Conservation (phyloP, 1,140 invertebrate species). For the Drosophila pachea region DNA sequence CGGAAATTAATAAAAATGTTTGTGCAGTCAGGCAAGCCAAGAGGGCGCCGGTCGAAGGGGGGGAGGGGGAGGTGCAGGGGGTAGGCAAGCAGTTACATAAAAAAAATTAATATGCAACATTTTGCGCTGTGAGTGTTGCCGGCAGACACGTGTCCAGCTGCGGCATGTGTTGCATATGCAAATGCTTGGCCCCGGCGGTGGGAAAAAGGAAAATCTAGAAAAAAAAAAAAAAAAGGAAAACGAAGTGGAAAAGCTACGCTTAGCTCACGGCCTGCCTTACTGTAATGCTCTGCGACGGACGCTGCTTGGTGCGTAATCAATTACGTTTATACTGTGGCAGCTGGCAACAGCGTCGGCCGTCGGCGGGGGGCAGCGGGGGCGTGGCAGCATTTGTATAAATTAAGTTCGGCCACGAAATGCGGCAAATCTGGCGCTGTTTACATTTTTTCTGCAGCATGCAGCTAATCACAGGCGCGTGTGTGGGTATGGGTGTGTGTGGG, state of each 20-base stretch:
- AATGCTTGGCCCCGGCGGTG: constrained; percentile 37
- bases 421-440: constrained; percentile 15
- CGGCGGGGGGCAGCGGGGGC: too few relatives aligned
- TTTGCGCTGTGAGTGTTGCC: constrained; percentile 48
- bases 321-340: constrained; percentile 48
- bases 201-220: neutral
- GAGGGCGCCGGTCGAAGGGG: too few relatives aligned
- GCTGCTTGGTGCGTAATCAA: constrained; percentile 49
- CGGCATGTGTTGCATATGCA: constrained; percentile 61
- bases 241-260: neutral
- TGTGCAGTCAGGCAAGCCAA: constrained; percentile 1
- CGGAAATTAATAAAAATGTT: constrained; percentile 68
- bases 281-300: constrained; percentile 21
- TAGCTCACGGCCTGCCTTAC: constrained; percentile 16
- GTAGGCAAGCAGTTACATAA: constrained; percentile 45
- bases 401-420: constrained; percentile 35
- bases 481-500: neutral
- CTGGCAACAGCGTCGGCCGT: constrained; percentile 31
- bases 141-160: constrained; percentile 39
- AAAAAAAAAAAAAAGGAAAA: neutral
- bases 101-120: constrained; percentile 67
- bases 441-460: neutral
- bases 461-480: too few relatives aligned
- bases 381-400: constrained; percentile 55
- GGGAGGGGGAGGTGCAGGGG: neutral